Evolutionary conservation across 1,140 invertebrate genomes (phyloP).

Genomic region (Watersipora subatra): DNA sequence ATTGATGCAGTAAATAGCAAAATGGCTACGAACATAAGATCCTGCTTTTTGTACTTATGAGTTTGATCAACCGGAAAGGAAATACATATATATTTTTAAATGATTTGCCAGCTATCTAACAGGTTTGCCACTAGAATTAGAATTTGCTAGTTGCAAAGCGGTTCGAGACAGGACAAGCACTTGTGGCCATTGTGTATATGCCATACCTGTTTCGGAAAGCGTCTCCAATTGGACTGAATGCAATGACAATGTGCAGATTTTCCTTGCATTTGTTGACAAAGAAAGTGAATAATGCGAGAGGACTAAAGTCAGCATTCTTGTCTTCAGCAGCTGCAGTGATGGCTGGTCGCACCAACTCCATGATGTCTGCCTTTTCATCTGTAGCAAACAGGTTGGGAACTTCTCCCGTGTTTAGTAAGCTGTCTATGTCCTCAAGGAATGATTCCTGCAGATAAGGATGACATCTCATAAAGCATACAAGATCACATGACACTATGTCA

Average conservation of each 20-base stretch:
- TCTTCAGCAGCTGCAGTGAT: slow-evolving; percentile 24
- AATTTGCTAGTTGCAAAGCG: too few relatives aligned
- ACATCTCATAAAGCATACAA: too few relatives aligned
- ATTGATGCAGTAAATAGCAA: too few relatives aligned
- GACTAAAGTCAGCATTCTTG: slow-evolving; percentile 38
- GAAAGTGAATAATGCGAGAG: slow-evolving; percentile 37
- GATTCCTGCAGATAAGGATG: slow-evolving; percentile 31
- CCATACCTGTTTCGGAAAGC: slow-evolving; percentile 33
- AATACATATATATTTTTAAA: too few relatives aligned
- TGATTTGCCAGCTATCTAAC: too few relatives aligned
- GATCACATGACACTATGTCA: too few relatives aligned
- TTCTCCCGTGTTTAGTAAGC: slow-evolving; percentile 40
- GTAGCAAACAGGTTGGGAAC: slow-evolving; percentile 40
- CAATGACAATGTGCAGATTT: slow-evolving; percentile 40
- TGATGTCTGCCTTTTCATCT: slow-evolving; percentile 41
- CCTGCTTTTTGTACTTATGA: too few relatives aligned
- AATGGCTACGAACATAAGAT: too few relatives aligned
- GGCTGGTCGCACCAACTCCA: slow-evolving; percentile 39
- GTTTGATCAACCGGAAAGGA: too few relatives aligned
- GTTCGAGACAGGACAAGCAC: too few relatives aligned
- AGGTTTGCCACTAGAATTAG: too few relatives aligned
- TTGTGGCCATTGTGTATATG: too few relatives aligned
- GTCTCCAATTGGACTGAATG: slow-evolving; percentile 41
- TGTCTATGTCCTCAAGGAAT: slow-evolving; percentile 41
- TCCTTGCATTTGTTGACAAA: slow-evolving; percentile 37